Percentiles rank a stretch among this genome's conserved stretches.
Conservation (phyloP, 2,888 invertebrate genomes). For the Sclerodermus sp. region DNA sequence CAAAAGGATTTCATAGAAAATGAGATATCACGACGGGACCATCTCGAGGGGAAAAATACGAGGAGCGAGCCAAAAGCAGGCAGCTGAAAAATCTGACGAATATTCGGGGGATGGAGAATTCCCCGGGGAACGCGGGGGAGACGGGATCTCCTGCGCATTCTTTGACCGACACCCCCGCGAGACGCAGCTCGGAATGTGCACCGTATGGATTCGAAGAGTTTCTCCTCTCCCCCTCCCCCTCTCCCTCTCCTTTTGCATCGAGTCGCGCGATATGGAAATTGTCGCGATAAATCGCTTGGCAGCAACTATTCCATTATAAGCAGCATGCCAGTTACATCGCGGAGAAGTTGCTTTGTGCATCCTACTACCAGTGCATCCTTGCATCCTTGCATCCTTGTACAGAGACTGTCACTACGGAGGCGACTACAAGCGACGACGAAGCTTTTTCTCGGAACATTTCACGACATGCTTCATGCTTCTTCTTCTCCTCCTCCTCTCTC, state of each 20-base stretch:
- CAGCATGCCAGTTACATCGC: constrained; percentile 45
- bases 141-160: background rate
- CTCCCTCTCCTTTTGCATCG: background rate
- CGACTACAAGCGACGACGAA: constrained; percentile 23
- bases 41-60: background rate
- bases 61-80: background rate
- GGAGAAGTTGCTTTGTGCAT: constrained; percentile 43
- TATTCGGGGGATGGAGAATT: background rate
- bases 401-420: too few species aligned
- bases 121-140: background rate
- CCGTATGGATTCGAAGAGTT: background rate
- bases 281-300: constrained; percentile 54
- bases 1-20: too few species aligned
- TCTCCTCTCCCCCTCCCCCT: background rate
- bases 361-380: too few species aligned
- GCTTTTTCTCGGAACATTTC: constrained; percentile 27
- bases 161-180: too few species aligned
- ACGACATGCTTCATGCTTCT: constrained; percentile 20
- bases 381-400: too few species aligned
- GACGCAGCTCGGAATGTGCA: too few species aligned
- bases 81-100: background rate
- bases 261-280: constrained; percentile 45
- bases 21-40: too few species aligned
- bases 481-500: constrained; percentile 13
- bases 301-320: constrained; percentile 55